phyloP scores from a whole-genome alignment of 2,797 vertebrate species.

The Anisognathus igniventris region DNA sequence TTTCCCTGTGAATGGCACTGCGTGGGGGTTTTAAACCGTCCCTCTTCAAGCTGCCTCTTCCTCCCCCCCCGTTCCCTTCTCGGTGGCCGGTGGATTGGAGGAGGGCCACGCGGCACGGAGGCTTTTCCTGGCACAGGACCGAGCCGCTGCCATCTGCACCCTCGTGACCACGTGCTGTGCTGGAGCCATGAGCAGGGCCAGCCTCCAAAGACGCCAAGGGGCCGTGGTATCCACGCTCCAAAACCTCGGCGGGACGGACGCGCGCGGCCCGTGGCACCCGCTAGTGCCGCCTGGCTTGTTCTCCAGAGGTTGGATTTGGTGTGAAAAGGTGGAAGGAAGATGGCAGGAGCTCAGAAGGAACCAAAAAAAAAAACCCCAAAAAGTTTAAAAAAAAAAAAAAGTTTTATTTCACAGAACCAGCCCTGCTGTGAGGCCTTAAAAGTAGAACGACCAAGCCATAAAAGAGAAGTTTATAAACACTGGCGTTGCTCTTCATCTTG shows the following conservation, averaged over 20 bases:
- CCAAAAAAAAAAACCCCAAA: neutral
- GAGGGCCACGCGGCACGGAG: conserved; percentile 20
- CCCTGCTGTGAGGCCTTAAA: neutral
- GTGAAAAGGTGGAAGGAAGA: neutral
- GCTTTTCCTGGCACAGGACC: conserved; percentile 48
- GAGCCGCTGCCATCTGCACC: conserved; percentile 38
- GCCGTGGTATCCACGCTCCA: neutral
- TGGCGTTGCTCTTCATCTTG: neutral
- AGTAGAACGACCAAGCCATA: neutral
- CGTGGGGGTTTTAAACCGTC: neutral
- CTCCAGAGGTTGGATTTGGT: neutral
- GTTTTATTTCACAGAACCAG: neutral
- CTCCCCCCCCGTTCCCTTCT: too few species aligned
- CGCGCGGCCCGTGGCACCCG: neutral
- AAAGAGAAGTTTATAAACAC: neutral
- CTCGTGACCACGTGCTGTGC: conserved; percentile 63
- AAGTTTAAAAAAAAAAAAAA: neutral
- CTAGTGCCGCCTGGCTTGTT: neutral
- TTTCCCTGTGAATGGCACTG: neutral
- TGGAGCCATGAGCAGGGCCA: conserved; percentile 27
- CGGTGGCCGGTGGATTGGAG: conserved; percentile 23
- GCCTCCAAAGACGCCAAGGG: conserved; percentile 1
- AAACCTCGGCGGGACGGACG: neutral
- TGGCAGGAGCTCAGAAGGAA: neutral
- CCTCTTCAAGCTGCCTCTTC: neutral